Base-by-base conservation (phyloP, 2,888 invertebrate species). In the Eilema depressum region DNA sequence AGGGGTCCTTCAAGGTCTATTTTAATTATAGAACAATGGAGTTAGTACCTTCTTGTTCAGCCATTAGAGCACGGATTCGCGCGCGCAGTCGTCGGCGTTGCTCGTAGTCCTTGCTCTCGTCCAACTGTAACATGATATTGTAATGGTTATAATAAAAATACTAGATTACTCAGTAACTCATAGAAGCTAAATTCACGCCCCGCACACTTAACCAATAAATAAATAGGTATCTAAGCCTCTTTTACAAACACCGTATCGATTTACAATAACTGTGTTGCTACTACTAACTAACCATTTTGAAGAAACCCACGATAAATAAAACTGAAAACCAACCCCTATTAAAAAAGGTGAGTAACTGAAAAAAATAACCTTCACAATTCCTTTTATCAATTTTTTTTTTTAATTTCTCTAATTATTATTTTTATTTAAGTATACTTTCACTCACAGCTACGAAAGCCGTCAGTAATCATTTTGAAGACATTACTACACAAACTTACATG, bases 71-170 rank as follows among this genome's bases (percentile, higher is more conserved):
- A 86, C 97, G 97, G 87, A 98, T 96, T 93, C 98, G 96, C 86
- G 97, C 97, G 91, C 98, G 96, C 89, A 98, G 97, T 84, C 96
- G 96, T 87, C 98, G 97, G 87, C 98, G 96, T 92, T 98, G 98
- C 92, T 98, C 98, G 97, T 98, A 98, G 91, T 98, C 98, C 82
- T 96, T 97, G 91, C 98, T 97, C 93, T 97, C 96, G 92, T 98
- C 98, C 95, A 98, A 96, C 98, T 98, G 92, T 64, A 95, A 95
- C 30, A 66, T 26, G 30, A 17, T 8, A 11, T 28, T 28, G 41
- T 3, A 8, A 41, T n/a, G 28, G 3, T 26, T 25, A 47, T 61
- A 12, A 37, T 12, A 41, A 41, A 41, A 17, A 41, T 41, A 17
- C 33, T 33, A 37, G 33, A 37, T 37, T 28, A 28, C 33, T 8